Base-by-base conservation (phyloP, 2,888 invertebrate species). In the Ephialtes manifestator region DNA sequence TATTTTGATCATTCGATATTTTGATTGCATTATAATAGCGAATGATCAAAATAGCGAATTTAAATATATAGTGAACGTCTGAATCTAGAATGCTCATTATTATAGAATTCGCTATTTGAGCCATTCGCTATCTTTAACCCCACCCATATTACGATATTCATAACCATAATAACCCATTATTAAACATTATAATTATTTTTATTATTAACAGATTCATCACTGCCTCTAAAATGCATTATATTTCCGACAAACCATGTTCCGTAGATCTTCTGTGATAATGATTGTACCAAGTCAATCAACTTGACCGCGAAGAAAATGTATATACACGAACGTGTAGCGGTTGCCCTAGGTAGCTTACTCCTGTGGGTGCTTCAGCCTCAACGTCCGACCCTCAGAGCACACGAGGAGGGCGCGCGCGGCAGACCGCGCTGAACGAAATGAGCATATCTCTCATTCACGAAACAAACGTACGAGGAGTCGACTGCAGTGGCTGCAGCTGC, bases 381-480 rank as follows among this genome's bases (percentile, higher is more conserved):
- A 7, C 46, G 58, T 20, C 60, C 46, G 46, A 43, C 48, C n/a
- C 71, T 76, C 63, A 65, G 63, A 20, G 65, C 0, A 18, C n/a
- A 15, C 55, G 39, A 13, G 13, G 20, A 55, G 39, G 28, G 13
- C 43, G 72, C 60, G 70, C 18, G 68, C 71, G 63, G 60, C 76
- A 76, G 51, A 65, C 71, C 70, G 58, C 76, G 70, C 43, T 76
- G 70, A 70, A 48, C 81, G 70, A 71, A 82, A 82, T 65, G 71
- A 82, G 76, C 81, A 35, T 77, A 81, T 81, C 81, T 71, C 81
- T 77, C 76, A 77, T 77, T 72, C 65, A 46, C 65, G 71, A 82
- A 77, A 82, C 82, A 72, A 72, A 82, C 67, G 77, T 46, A 77
- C 46, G 70, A 18, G 70, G 13, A 31, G 72, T 46, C 31, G 60